Evolutionary conservation across 2,888 invertebrate species (phyloP), one percentile per base, ranked within the genome.

Genomic region (Dorcus parallelipipedus): DNA sequence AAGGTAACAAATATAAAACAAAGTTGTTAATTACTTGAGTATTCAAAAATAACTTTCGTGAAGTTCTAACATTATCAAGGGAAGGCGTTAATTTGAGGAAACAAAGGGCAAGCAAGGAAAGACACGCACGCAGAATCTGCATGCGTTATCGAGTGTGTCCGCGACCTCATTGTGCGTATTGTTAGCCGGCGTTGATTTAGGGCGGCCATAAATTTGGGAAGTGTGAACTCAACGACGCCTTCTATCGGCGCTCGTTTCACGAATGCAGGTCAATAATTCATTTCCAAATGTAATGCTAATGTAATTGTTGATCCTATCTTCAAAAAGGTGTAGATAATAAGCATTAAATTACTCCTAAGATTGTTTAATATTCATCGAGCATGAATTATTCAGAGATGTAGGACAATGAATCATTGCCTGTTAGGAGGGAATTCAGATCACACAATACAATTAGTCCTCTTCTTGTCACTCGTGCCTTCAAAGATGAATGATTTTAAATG

Each of bases 111-210:
- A 17, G 14, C 42, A 23, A 9, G 17, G 45, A 45, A 45, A 45
- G 20, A 45, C 45, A 45, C 45, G 45, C 14, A 20, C 54, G 20
- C 39, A 47, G 41, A 43, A 58, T 51, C 50, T 54, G 52, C 56
- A 49, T 60, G 65, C 67, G 68, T 71, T 71, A 71, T 71, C 68
- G 69, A 70, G 68, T 67, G 69, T 66, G 70, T 68, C 67, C 67
- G 66, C 64, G 63, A 62, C 67, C 64, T 65, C 63, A 62, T 69
- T 71, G 71, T 71, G 70, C 71, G 72, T 72, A 73, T 72, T 71
- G 70, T 71, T 71, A 70, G 68, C 68, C 66, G 65, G 67, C 52
- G 52, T 64, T 72, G 71, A 72, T 73, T 72, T 72, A 73, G 43
- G 67, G 62, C 63, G 47, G 59, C 54, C 66, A 65, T 69, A 71